These are phyloP conservation scores for Anniella stebbinsi DNA, from an alignment of 2,797 vertebrate genomes.

Conservation along the genomic window DNA sequence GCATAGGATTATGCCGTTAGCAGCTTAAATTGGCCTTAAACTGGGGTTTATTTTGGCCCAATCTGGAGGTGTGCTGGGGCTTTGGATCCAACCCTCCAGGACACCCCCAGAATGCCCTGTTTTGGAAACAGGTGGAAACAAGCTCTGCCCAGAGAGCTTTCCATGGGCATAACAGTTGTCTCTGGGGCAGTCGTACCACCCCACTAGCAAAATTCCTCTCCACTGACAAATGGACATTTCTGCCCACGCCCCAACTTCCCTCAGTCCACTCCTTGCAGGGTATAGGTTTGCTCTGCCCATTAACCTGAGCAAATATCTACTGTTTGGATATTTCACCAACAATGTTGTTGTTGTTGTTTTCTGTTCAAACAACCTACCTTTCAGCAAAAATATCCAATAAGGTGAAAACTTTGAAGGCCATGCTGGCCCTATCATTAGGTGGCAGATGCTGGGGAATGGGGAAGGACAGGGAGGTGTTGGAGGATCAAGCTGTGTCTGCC, in stretches of 20 bases:
- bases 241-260: background rate
- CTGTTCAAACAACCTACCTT: background rate
- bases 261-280: background rate
- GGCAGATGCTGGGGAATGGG: background rate
- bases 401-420: background rate
- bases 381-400: background rate
- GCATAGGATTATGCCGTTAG: background rate
- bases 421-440: background rate
- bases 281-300: background rate
- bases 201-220: background rate
- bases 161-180: background rate
- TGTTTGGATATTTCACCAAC: background rate
- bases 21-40: background rate
- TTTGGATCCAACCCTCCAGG: background rate
- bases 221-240: background rate
- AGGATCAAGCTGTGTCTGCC: background rate
- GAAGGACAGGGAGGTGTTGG: background rate
- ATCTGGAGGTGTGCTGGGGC: background rate
- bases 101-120: background rate
- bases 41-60: background rate
- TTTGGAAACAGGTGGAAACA: background rate
- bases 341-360: background rate
- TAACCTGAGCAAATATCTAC: background rate
- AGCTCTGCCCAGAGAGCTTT: background rate
- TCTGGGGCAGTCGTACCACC: background rate